Evolutionary conservation across 2,797 vertebrate species (phyloP).

Genomic region (Vespertilio murinus): DNA sequence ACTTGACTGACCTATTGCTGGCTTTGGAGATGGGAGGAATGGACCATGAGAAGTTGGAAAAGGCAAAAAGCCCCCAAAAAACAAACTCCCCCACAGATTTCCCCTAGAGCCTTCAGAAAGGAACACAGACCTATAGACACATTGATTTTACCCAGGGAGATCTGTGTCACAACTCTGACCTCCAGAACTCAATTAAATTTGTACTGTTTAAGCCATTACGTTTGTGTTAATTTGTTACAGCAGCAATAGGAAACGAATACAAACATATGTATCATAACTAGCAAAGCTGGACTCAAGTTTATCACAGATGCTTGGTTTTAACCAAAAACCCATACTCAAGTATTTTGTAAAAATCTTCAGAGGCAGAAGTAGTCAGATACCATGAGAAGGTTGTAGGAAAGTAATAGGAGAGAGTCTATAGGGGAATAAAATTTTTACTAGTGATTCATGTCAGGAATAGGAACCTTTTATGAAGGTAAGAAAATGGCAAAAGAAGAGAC

Average conservation of each 20-base stretch:
- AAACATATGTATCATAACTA: background rate
- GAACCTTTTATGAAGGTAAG: slow-evolving; percentile 20
- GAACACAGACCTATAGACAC: background rate
- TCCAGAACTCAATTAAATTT: background rate
- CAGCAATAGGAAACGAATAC: background rate
- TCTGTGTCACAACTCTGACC: background rate
- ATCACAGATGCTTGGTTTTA: slow-evolving; percentile 21
- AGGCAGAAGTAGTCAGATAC: background rate
- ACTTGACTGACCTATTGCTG: background rate
- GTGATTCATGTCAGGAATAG: background rate
- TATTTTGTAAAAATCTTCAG: slow-evolving; percentile 18
- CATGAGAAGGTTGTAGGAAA: slow-evolving; percentile 1
- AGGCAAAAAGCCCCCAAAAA: background rate
- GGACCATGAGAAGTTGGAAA: background rate
- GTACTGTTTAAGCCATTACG: background rate
- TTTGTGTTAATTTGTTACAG: slow-evolving; percentile 22
- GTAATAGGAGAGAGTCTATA: background rate
- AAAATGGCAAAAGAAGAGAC: background rate
- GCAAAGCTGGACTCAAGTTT: background rate
- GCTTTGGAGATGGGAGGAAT: background rate
- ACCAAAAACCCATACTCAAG: slow-evolving; percentile 1
- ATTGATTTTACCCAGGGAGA: slow-evolving; percentile 7
- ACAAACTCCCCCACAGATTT: background rate
- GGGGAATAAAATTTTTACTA: background rate
- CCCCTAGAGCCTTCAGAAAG: background rate